Percentiles rank a stretch among this genome's conserved stretches.
Conservation (phyloP, 1,140 invertebrate genomes). For the Zaprionus africanus region DNA sequence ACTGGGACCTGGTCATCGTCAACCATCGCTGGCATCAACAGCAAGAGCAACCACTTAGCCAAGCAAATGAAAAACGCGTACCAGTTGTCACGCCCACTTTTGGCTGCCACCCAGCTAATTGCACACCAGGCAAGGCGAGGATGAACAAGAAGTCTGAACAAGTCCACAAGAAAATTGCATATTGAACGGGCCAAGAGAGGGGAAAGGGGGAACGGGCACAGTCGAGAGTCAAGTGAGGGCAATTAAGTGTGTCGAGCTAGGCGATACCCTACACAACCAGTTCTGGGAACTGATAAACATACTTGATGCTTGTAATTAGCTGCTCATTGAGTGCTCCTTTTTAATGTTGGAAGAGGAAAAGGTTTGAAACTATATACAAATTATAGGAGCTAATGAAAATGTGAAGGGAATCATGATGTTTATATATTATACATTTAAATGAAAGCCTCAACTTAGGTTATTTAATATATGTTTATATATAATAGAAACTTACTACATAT, state of each 20-base stretch:
- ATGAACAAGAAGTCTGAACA: conserved; percentile 22
- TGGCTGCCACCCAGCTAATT: conserved; percentile 74
- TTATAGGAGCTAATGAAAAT: not conserved
- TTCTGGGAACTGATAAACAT: not conserved
- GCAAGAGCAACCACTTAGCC: conserved; percentile 33
- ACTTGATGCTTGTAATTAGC: not conserved
- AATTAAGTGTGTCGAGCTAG: conserved; percentile 4
- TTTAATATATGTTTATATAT: too few relatives aligned
- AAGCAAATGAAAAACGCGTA: conserved; percentile 76
- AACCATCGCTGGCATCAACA: conserved; percentile 27
- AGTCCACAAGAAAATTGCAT: conserved; percentile 68
- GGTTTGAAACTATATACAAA: not conserved
- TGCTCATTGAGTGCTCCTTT: not conserved
- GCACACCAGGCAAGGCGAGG: conserved; percentile 29
- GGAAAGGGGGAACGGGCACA: not conserved
- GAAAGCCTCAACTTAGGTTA: too few relatives aligned
- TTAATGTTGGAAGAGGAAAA: not conserved
- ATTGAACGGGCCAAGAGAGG: conserved; percentile 11
- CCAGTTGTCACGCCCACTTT: conserved; percentile 60
- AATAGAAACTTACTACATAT: too few relatives aligned
- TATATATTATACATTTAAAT: too few relatives aligned
- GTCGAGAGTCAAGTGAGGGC: not conserved
- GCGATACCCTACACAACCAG: conserved; percentile 23
- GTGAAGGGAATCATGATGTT: too few relatives aligned
- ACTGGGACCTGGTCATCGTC: not conserved